Evolutionary conservation across 2,113 vertebrate species (phyloP).

Genomic region (Heterocephalus glaber): DNA sequence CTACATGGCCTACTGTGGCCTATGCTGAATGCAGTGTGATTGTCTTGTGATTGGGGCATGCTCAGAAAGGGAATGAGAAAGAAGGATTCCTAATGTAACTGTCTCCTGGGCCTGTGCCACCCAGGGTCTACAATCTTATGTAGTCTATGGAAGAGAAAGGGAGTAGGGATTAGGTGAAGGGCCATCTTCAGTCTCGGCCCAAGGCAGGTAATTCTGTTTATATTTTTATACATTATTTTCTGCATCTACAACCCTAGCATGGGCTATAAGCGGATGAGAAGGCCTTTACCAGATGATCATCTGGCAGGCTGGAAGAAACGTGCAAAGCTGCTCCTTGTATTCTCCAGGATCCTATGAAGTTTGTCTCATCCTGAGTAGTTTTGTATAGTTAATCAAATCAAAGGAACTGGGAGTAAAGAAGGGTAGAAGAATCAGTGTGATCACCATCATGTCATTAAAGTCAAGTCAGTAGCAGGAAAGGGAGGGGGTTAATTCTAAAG

Average conservation of each 20-base stretch:
- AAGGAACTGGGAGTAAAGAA: background rate
- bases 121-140: no score
- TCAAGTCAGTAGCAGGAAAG: background rate
- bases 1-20: no score
- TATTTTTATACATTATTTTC: background rate
- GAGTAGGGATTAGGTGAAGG: no score
- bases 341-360: background rate
- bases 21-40: no score
- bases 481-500: background rate
- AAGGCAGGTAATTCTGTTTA: background rate
- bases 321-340: accelerated
- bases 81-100: no score
- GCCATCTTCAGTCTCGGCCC: no score
- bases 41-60: no score
- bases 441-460: background rate
- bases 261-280: background rate
- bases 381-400: background rate
- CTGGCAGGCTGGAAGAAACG: background rate
- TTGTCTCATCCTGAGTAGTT: background rate
- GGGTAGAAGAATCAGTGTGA: background rate
- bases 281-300: background rate
- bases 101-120: no score
- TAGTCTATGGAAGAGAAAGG: no score
- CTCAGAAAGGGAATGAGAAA: no score
- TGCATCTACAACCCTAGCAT: background rate